Evolutionary conservation across 1,140 invertebrate species (phyloP), one percentile per base, ranked within the genome.

Genomic region (Mercenaria mercenaria): DNA sequence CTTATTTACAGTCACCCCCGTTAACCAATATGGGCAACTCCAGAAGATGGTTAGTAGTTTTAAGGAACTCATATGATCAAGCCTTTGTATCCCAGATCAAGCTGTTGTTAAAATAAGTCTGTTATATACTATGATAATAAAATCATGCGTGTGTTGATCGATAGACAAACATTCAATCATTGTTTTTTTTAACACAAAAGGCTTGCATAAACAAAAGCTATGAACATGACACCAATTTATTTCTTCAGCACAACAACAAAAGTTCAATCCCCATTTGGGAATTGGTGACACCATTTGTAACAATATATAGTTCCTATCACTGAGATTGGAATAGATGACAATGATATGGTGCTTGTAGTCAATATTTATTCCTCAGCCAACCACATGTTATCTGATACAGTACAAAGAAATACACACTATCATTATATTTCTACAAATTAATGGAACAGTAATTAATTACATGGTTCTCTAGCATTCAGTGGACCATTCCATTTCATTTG

Each of bases 361-460:
- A 72, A 72, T 72, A 72, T 59, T 59, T 59, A 59, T 59, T 13
- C 20, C 26, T 26, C 23, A 20, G 20, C 61, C 26, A 72, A 23
- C 67, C 32, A 37, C 67, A 72, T 72, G 67, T 72, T 72, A 72
- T 72, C 67, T 72, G 32, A 39, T 72, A 2, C 34, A 72, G 0
- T 41, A 72, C 2, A 37, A 39, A 72, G 32, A 72, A 64, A 72
- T 67, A 32, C 26, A 34, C 61, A 67, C 13, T 32, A 67, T 34
- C 61, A 67, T 67, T 67, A 67, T 18, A 20, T 29, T 72, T 72
- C 13, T 72, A 41, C 15, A 72, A 72, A 72, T n/a, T 37, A 72
- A 72, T 72, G 67, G 67, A 72, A 39, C 18, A 23, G 67, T 39
- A 72, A 72, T 72, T 39, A 72, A 72, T 72, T 72, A 67, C n/a